These are phyloP conservation scores for Baronia brevicornis DNA, from an alignment of 2,888 invertebrate genomes.

Conservation along the genomic window DNA sequence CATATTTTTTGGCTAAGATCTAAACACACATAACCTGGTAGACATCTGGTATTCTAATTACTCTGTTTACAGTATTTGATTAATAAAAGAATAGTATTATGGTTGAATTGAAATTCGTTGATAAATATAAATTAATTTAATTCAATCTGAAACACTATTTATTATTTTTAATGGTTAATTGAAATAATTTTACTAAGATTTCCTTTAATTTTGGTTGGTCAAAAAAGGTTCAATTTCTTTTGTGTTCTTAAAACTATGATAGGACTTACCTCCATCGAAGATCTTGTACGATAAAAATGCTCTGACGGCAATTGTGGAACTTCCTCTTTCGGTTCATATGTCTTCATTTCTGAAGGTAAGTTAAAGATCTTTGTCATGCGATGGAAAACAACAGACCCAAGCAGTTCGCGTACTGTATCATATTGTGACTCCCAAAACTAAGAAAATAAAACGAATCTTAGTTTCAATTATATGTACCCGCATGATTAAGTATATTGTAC, in stretches of 20 bases:
- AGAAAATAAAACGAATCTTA: slow-evolving; percentile 17
- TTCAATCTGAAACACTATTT: too few relatives aligned
- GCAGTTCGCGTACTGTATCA: slow-evolving; percentile 41
- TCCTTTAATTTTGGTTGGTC: too few relatives aligned
- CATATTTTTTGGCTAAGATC: too few relatives aligned
- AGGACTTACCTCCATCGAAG: slow-evolving; percentile 22
- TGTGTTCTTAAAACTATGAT: too few relatives aligned
- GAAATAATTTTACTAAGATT: too few relatives aligned
- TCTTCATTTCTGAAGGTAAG: slow-evolving; percentile 32
- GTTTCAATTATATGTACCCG: neutral
- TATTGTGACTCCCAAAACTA: slow-evolving; percentile 62
- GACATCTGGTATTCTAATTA: too few relatives aligned
- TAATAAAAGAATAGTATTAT: too few relatives aligned
- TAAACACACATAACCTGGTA: too few relatives aligned
- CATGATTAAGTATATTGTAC: neutral
- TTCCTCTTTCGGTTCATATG: slow-evolving; percentile 40
- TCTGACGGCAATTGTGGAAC: slow-evolving; percentile 36
- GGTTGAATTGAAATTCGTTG: neutral
- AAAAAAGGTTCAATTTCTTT: too few relatives aligned
- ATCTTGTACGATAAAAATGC: slow-evolving; percentile 29
- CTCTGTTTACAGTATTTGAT: too few relatives aligned
- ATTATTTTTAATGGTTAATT: too few relatives aligned
- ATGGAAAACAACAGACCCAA: slow-evolving; percentile 48
- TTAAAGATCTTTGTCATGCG: slow-evolving; percentile 54
- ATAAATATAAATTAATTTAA: too few relatives aligned